Evolutionary conservation across 2,888 invertebrate genomes (phyloP), one percentile per base, ranked within the genome.

Genomic region (Xestia sexstrigata): DNA sequence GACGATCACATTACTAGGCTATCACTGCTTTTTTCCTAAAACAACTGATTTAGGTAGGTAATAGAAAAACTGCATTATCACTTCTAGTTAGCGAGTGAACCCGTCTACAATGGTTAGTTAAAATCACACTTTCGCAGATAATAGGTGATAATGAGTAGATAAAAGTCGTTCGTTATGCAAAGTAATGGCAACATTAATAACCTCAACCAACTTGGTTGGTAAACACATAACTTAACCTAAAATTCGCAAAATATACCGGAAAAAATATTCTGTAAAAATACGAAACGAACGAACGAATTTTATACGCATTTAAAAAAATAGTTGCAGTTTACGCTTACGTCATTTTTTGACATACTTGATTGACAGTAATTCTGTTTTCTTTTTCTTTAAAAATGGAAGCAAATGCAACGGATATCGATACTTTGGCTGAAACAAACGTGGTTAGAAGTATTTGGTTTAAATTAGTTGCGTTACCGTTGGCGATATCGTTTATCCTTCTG

Each of bases 401-500:
- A 9, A 75, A 84, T 80, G 52, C 75, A 13, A 60, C 78, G 13
- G 78, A 83, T 1, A 45, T 60, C 4, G 35, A 72, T 13, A 52
- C 20, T 20, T 9, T 26, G 0, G 60, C 39, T 0, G 26, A 70
- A 23, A 66, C 60, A 0, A 73, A 11, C 15, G 74, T 87, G 0
- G 69, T 87, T 0, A 68, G 70, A 13, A 65, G 78, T 8, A 74
- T 92, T 47, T 89, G 90, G 88, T 79, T 90, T 1, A 85, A 78
- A 62, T 30, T 93, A 13, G 76, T 94, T 0, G 39, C 89, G 0
- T 26, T 87, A 0, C 93, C 93, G 0, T 0, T 91, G 0, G 0
- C 76, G 0, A 65, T 91, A 6, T 84, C 90, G 0, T 60, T 92
- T 0, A 8, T 90, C 2, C 60, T 94, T 13, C 55, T 95, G 0